These are phyloP conservation scores for Trileptium ribeirensis DNA, from an alignment of 2,888 invertebrate genomes.

Conservation along the genomic window DNA sequence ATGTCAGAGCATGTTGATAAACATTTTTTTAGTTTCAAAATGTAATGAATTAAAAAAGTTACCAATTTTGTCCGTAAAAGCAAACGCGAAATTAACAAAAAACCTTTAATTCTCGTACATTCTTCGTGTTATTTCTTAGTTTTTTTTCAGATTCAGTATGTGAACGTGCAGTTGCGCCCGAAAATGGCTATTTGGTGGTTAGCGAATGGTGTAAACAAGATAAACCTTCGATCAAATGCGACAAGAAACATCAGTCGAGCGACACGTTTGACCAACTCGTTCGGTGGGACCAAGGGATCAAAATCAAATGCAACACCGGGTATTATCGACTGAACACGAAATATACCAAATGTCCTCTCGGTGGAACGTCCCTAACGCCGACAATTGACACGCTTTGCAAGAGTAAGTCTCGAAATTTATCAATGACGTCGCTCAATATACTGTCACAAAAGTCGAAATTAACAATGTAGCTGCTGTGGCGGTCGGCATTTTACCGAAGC, in stretches of 20 bases:
- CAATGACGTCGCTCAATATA: too few relatives aligned
- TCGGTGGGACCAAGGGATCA: neutral
- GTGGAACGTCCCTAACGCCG: neutral
- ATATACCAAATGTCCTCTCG: neutral
- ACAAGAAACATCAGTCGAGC: neutral
- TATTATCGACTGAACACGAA: neutral
- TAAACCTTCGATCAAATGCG: neutral
- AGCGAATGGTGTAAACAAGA: neutral
- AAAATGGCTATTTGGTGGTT: neutral
- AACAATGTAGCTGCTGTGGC: too few relatives aligned
- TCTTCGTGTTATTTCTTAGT: too few relatives aligned
- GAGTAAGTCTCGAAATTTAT: neutral
- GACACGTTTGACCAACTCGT: neutral
- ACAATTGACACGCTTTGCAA: neutral
- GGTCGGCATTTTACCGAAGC: too few relatives aligned
- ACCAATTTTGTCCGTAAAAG: too few relatives aligned
- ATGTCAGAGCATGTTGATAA: too few relatives aligned
- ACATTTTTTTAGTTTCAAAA: too few relatives aligned
- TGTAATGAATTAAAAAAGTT: too few relatives aligned
- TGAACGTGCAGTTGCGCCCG: neutral
- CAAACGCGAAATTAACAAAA: too few relatives aligned
- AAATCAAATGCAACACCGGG: neutral
- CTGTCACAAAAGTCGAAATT: too few relatives aligned
- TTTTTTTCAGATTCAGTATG: too few relatives aligned
- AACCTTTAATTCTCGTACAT: too few relatives aligned